Base-by-base conservation (phyloP, 2,113 vertebrate species). In the Otocyon megalotis region DNA sequence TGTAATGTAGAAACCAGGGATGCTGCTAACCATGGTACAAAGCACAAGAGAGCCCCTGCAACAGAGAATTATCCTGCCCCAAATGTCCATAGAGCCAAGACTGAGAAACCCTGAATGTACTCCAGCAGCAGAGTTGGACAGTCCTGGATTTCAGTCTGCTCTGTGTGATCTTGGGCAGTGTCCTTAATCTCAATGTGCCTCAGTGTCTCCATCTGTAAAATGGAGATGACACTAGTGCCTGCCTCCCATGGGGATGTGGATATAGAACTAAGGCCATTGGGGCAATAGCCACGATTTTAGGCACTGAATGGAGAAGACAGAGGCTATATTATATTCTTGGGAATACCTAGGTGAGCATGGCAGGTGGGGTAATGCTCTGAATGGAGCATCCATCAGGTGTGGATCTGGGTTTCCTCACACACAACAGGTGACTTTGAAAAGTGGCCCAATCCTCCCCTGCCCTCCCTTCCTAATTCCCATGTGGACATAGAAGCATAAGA, bases 61-160 rank as follows among this genome's bases (percentile, higher is more conserved):
- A 22, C 77, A 43, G 48, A 67, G 35, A 32, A 4, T 3, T 5
- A 11, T 24, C 90, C 24, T 15, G 28, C 32, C 37, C 53, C 43
- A 8, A 19, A 1, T 11, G 60, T 43, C 53, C 4, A 0, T 0
- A 10, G 37, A 15, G 62, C 72, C 0, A 0, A 43, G 4, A 5
- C 5, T 1, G 30, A 79, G 82, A 26, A 58, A 62, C 3, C 24
- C 35, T 19, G 58, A 3, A 17, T 3, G 1, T 2, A 0, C 56
- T 2, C 9, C 32, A 30, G 37, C 19, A 22, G 10, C 28, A 17
- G 53, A 14, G 20, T 15, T 2, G 0, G 63, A 32, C 0, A 5
- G 32, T 13, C 17, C n/a, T 17, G 30, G 50, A 48, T 54, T 50
- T 30, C 72, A 53, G 1, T 43, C 37, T 12, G 8, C 62, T 13